Evolutionary conservation across 2,797 vertebrate species (phyloP).

Genomic region (Pseudocheirus occidentalis): DNA sequence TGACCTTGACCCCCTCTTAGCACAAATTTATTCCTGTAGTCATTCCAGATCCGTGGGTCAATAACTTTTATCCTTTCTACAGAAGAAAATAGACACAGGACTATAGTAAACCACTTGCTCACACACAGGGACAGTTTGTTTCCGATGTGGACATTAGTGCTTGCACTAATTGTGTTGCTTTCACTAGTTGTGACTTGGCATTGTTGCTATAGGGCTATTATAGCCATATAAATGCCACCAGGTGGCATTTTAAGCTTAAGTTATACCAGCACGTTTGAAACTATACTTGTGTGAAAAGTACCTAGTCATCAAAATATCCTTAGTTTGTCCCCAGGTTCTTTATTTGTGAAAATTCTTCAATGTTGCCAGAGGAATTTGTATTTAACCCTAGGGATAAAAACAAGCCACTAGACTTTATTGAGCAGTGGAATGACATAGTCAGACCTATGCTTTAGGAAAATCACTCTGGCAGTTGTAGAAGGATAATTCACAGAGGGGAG

Average conservation of each 20-base stretch:
- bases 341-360: neutral
- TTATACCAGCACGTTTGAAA: neutral
- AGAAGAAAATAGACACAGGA: neutral
- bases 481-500: neutral
- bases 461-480: neutral
- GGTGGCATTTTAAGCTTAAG: neutral
- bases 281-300: neutral
- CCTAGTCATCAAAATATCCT: neutral
- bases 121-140: neutral
- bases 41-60: neutral
- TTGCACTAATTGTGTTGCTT: neutral
- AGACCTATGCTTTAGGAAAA: neutral
- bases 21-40: neutral
- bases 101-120: neutral
- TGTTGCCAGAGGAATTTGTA: neutral
- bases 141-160: neutral
- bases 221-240: neutral
- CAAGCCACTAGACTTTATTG: neutral
- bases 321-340: neutral
- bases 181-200: neutral
- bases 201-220: neutral
- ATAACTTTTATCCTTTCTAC: neutral
- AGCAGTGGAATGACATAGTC: neutral
- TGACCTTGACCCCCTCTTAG: neutral
- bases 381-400: constrained; percentile 15